These are phyloP conservation scores for Aix galericulata DNA, from an alignment of 2,113 vertebrate genomes.

Conservation along the genomic window DNA sequence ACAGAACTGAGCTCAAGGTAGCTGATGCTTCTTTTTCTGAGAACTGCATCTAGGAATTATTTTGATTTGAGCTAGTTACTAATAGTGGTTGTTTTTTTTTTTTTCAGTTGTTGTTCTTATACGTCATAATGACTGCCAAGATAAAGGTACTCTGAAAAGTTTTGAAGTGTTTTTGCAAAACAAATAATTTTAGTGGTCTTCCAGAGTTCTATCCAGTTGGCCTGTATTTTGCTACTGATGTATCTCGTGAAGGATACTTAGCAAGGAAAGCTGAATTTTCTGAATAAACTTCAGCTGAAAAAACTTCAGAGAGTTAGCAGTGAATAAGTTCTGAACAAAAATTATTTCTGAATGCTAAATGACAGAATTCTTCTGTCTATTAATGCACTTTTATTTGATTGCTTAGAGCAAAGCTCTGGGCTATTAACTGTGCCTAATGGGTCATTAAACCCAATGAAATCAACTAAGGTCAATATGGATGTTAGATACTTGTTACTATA, in stretches of 20 bases:
- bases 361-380: not conserved
- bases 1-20: accelerated
- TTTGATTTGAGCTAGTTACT: not conserved
- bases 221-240: not conserved
- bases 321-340: not conserved
- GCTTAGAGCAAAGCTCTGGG: not conserved
- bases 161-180: not conserved
- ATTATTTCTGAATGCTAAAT: not conserved
- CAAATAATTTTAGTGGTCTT: not conserved
- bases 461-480: not conserved
- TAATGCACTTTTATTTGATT: not conserved
- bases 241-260: not conserved
- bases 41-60: not conserved
- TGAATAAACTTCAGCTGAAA: not conserved
- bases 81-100: not conserved
- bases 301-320: not conserved
- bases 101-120: not conserved
- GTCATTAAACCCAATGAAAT: not conserved
- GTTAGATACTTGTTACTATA: not conserved
- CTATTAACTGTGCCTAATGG: not conserved
- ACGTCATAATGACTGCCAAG: not conserved
- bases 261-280: not conserved
- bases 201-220: not conserved
- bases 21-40: not conserved
- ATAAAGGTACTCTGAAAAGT: not conserved